A percentile compares a stretch with the other conserved stretches of the same genome.
Evolutionary conservation across 2,888 invertebrate genomes (phyloP).

Genomic region (Agonopterix heracliana): DNA sequence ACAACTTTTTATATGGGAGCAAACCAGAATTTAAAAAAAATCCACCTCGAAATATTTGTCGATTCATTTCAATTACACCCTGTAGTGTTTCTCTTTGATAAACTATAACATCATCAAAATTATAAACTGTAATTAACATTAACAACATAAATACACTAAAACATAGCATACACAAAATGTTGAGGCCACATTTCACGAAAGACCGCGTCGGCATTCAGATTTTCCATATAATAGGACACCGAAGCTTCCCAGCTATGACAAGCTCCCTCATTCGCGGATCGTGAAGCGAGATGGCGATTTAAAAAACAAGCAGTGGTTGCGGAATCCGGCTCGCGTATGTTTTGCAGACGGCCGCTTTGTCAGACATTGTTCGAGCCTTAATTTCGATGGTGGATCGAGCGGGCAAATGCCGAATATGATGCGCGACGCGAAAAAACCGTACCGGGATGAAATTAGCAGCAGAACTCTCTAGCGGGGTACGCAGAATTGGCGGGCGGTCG

Average conservation of each 20-base stretch:
- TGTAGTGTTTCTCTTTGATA: no score
- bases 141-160: neutral
- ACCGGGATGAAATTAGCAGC: constrained; percentile 73
- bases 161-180: constrained; percentile 10
- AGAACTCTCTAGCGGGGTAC: constrained; percentile 64
- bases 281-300: constrained; percentile 62
- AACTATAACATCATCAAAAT: no score
- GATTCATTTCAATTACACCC: no score
- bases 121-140: no score
- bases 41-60: no score
- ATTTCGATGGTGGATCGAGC: constrained; percentile 73
- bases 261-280: constrained; percentile 68
- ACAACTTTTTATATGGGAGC: no score
- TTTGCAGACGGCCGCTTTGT: constrained; percentile 75
- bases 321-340: constrained; percentile 71
- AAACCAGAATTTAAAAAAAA: no score
- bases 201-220: constrained; percentile 50
- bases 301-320: constrained; percentile 64
- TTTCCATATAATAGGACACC: constrained; percentile 71
- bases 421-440: constrained; percentile 70
- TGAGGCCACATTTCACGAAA: constrained; percentile 35
- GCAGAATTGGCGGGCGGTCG: constrained; percentile 74
- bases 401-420: constrained; percentile 75
- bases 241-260: constrained; percentile 71
- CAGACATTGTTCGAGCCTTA: constrained; percentile 74